Conservation (phyloP, 2,888 invertebrate species). For the Ormia ochracea region DNA sequence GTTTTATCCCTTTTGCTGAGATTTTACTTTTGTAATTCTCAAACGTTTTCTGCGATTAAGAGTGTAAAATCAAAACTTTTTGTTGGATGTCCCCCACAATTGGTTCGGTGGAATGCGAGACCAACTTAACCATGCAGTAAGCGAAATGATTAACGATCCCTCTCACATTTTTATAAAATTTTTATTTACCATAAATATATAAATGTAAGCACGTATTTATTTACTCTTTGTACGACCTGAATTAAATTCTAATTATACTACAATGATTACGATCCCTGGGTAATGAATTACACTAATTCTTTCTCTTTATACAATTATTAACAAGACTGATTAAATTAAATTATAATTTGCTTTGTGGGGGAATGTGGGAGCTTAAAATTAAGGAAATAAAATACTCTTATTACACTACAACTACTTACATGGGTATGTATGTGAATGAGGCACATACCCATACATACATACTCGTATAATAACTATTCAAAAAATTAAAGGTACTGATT, state of each 20-base stretch:
- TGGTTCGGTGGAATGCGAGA: no score
- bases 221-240: slow-evolving; percentile 27
- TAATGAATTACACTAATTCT: not conserved
- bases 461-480: not conserved
- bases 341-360: not conserved
- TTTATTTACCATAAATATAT: not conserved
- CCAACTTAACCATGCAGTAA: no score
- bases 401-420: no score
- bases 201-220: no score
- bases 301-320: slow-evolving; percentile 20
- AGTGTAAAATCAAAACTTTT: no score
- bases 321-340: slow-evolving; percentile 20
- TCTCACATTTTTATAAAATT: no score
- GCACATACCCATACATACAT: slow-evolving; percentile 17
- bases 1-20: no score
- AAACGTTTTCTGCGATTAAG: no score
- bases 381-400: slow-evolving; percentile 54
- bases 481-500: not conserved
- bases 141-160: no score
- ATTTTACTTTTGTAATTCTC: no score
- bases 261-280: slow-evolving; percentile 50
- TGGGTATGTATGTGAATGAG: no score
- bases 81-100: no score
- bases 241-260: slow-evolving; percentile 14
- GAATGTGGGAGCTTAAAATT: slow-evolving; percentile 20